Percentiles rank a stretch among this genome's conserved stretches.
Evolutionary conservation across 2,797 vertebrate genomes (phyloP).

Genomic region (Notoglanidium macrostoma): DNA sequence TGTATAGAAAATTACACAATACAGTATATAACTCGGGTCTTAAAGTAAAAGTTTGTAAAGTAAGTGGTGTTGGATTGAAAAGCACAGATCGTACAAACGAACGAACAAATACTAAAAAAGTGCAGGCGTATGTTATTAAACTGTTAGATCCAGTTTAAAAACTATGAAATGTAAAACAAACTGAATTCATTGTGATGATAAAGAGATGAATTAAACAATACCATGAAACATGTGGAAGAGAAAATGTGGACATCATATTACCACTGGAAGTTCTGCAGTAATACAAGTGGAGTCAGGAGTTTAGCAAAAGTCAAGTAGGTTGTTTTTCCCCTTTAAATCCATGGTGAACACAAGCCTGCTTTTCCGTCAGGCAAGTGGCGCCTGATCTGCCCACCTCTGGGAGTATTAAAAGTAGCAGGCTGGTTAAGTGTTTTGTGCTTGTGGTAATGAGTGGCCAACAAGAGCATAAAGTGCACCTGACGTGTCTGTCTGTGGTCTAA

Average conservation of each 20-base stretch:
- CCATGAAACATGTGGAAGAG: background rate
- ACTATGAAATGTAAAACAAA: no score
- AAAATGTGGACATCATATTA: background rate
- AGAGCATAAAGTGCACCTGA: background rate
- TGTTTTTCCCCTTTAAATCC: background rate
- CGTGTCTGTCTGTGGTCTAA: background rate
- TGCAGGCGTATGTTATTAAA: no score
- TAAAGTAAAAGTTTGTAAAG: background rate
- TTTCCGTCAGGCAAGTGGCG: no score
- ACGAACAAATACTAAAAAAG: no score
- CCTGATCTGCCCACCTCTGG: no score
- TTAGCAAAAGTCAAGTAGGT: background rate
- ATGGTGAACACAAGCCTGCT: no score
- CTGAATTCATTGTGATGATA: no score
- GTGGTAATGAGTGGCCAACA: background rate
- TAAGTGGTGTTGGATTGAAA: background rate
- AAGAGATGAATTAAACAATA: no score
- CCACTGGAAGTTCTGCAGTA: background rate
- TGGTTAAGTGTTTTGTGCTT: background rate
- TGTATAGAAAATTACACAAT: background rate
- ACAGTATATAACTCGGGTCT: background rate
- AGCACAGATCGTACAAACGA: no score
- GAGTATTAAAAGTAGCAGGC: no score
- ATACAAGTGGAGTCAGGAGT: background rate
- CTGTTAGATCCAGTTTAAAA: no score